These are phyloP conservation scores for Melolontha melolontha DNA, from an alignment of 2,888 invertebrate genomes.

Conservation along the genomic window DNA sequence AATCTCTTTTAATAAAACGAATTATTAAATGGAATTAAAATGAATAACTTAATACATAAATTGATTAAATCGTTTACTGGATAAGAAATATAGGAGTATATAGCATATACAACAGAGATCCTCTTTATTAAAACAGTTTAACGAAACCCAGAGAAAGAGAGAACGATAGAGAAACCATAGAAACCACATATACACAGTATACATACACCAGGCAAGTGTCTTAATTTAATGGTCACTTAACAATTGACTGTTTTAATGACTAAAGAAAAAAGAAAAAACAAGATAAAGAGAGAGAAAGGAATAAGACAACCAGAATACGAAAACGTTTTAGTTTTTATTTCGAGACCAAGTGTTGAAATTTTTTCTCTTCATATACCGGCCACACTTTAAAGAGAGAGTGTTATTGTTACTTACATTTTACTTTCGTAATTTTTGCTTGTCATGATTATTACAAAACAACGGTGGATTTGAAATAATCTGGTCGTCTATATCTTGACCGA, in stretches of 20 bases:
- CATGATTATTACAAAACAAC: conserved; percentile 17
- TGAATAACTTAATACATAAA: not conserved
- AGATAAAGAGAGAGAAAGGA: no score
- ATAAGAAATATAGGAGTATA: not conserved
- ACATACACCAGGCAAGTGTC: not conserved
- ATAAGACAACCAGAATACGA: not conserved
- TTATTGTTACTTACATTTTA: conserved; percentile 20
- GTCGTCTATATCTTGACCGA: not conserved
- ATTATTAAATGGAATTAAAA: no score
- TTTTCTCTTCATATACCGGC: conserved; percentile 16
- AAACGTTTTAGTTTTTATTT: conserved; percentile 11
- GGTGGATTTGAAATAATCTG: conserved; percentile 9
- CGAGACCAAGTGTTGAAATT: conserved; percentile 24
- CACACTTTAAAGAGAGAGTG: conserved; percentile 12
- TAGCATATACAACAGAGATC: not conserved
- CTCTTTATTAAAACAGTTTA: no score
- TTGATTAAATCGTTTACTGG: conserved; percentile 1
- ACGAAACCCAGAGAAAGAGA: no score
- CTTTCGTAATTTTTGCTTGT: conserved; percentile 18
- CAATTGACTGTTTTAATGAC: conserved; percentile 6
- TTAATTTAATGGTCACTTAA: conserved; percentile 4
- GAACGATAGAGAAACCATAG: no score
- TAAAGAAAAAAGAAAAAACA: not conserved
- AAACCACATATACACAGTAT: no score
- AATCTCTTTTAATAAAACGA: no score